These are phyloP conservation scores for Noctuana brunneofusca DNA, from an alignment of 2,888 invertebrate genomes.

Conservation along the genomic window DNA sequence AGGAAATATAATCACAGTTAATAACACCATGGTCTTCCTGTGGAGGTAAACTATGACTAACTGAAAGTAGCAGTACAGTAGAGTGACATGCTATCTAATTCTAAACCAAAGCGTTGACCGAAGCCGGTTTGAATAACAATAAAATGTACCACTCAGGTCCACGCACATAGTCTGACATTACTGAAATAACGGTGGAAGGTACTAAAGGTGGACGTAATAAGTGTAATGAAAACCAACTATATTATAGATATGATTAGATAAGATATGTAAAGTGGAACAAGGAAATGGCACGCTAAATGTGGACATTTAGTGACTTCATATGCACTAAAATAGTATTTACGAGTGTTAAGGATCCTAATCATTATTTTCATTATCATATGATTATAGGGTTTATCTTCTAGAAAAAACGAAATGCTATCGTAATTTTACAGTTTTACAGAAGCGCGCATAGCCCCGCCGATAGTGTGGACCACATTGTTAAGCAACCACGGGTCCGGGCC, in stretches of 20 bases:
- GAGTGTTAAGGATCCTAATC: background rate
- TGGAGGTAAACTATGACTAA: conserved; percentile 46
- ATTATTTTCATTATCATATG: background rate
- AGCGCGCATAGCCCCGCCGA: too few species aligned
- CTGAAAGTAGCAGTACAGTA: conserved; percentile 21
- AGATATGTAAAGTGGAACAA: conserved; percentile 68
- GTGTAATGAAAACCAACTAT: conserved; percentile 35
- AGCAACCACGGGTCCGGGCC: too few species aligned
- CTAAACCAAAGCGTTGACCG: conserved; percentile 38
- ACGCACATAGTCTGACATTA: background rate
- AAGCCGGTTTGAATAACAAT: conserved; percentile 41
- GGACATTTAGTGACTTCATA: background rate
- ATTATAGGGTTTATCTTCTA: too few species aligned
- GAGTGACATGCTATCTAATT: conserved; percentile 41
- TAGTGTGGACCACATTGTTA: too few species aligned
- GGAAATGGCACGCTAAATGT: conserved; percentile 47
- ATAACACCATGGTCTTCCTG: conserved; percentile 31
- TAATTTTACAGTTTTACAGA: too few species aligned
- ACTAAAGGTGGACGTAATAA: conserved; percentile 1
- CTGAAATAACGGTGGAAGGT: background rate
- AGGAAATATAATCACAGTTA: background rate
- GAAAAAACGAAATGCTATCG: too few species aligned
- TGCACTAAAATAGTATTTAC: background rate
- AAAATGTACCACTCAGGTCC: conserved; percentile 6
- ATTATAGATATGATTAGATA: conserved; percentile 47